phyloP scores from a whole-genome alignment of 2,113 vertebrate species.

The Oreochromis spilurus region DNA sequence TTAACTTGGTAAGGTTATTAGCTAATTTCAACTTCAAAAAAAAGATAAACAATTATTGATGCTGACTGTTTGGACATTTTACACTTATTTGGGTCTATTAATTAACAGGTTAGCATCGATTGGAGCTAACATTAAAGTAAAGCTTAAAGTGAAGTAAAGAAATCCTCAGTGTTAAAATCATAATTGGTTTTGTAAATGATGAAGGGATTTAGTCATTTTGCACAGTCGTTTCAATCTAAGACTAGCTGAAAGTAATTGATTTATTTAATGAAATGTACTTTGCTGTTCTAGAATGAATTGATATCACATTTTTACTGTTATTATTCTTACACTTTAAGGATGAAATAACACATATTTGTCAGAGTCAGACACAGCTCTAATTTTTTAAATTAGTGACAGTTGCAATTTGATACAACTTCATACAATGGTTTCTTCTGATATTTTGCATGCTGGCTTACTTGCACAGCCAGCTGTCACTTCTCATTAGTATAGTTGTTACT shows the following conservation, averaged over 20 bases:
- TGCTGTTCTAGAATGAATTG: not conserved
- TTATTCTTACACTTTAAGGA: not conserved
- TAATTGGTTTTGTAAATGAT: not conserved
- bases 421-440: not conserved
- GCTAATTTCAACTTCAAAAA: not conserved
- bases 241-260: not conserved
- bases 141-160: not conserved
- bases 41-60: not conserved
- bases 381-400: not conserved
- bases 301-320: not conserved
- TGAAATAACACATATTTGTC: not conserved
- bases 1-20: not conserved
- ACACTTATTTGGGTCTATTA: not conserved
- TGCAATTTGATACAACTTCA: not conserved
- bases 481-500: not conserved
- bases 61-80: not conserved
- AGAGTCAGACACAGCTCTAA: not conserved
- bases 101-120: not conserved
- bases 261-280: not conserved
- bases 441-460: not conserved
- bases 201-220: not conserved
- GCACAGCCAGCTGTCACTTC: not conserved
- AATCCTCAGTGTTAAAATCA: not conserved
- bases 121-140: not conserved
- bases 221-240: not conserved